Conservation (phyloP, 2,797 vertebrate genomes). For the Loriculus beryllinus region DNA sequence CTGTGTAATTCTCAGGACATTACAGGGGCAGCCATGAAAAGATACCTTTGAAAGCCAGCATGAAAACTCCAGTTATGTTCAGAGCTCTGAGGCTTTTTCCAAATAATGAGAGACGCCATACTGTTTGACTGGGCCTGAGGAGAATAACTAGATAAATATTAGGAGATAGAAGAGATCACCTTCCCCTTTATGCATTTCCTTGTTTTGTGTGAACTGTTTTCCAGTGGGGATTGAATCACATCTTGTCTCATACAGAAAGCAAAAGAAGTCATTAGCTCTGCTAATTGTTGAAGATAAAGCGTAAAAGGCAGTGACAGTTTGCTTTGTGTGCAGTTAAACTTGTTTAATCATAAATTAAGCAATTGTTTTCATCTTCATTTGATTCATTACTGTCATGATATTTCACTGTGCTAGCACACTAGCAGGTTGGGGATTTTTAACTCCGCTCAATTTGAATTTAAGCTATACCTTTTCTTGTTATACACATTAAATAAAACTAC, state of each 20-base stretch:
- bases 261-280: constrained; percentile 39
- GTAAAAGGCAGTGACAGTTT: background rate
- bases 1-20: background rate
- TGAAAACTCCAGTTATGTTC: constrained; percentile 9
- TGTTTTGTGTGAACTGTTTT: constrained; percentile 25
- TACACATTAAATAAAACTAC: background rate
- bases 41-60: constrained; percentile 30
- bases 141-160: constrained; percentile 21
- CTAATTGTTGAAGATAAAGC: constrained; percentile 34
- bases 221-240: background rate
- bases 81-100: background rate
- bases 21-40: background rate
- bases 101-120: background rate
- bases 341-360: background rate
- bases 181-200: constrained; percentile 20
- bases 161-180: constrained; percentile 17
- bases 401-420: background rate
- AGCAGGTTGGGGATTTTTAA: background rate
- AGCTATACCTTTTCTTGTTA: background rate
- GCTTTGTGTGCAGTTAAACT: constrained; percentile 10
- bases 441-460: background rate
- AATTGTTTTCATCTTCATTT: constrained; percentile 9
- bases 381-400: background rate
- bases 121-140: background rate
- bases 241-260: background rate